These are phyloP conservation scores for Falco concolor DNA, from an alignment of 2,797 vertebrate species.

Conservation along the genomic window DNA sequence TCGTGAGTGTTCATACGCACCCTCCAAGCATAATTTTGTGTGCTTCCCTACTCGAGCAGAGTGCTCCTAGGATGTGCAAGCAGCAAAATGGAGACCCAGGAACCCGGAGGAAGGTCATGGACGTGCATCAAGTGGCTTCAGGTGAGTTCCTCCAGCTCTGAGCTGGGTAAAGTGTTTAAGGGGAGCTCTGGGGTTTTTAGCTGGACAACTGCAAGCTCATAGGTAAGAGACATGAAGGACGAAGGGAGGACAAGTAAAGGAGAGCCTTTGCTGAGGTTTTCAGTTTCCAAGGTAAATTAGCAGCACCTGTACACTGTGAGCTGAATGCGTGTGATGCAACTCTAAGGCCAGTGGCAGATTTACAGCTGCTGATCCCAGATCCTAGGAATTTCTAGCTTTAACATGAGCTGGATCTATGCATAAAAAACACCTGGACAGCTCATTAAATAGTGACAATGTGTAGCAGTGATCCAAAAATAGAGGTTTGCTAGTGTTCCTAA, in stretches of 20 bases:
- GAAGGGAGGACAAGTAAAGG: background rate
- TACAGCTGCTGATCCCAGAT: background rate
- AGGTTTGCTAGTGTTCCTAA: background rate
- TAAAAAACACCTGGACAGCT: background rate
- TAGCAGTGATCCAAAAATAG: background rate
- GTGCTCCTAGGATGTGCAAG: background rate
- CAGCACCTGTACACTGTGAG: background rate
- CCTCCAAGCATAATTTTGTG: background rate
- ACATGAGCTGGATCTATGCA: background rate
- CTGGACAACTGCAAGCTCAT: background rate
- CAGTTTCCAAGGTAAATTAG: background rate
- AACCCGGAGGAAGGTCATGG: background rate
- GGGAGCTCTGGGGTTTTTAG: background rate
- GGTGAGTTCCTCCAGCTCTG: background rate
- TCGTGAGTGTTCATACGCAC: background rate
- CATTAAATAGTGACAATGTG: background rate
- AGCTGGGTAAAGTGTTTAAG: background rate
- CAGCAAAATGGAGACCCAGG: background rate
- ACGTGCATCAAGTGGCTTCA: background rate
- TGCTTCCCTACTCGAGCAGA: background rate
- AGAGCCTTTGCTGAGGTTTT: background rate
- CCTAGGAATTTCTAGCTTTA: background rate
- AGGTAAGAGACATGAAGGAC: background rate
- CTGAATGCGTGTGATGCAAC: background rate
- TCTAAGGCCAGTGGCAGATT: background rate